A percentile compares a stretch with the other conserved stretches of the same genome.
phyloP scores from a whole-genome alignment of 2,113 vertebrate species.

The Myrmophylax atrothorax region DNA sequence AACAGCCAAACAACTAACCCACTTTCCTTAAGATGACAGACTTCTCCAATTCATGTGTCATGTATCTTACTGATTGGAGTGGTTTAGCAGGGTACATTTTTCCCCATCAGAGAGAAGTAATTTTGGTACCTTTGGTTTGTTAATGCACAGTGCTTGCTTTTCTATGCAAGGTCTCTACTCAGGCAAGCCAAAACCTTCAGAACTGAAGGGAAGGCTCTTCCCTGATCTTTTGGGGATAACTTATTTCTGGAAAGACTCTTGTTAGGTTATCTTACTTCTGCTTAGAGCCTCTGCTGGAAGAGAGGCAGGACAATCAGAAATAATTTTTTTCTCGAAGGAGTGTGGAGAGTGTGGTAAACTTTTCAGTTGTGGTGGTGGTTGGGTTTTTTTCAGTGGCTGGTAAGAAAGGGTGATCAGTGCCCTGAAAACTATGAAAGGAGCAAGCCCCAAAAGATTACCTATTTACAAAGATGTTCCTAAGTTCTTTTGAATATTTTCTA shows the following conservation, averaged over 20 bases:
- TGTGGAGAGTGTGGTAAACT: neutral
- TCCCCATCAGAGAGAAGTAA: neutral
- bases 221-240: neutral
- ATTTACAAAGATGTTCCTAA: neutral
- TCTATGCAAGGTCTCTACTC: neutral
- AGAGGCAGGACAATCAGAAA: neutral
- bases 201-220: neutral
- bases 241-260: neutral
- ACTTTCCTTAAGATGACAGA: neutral
- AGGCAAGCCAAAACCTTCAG: neutral
- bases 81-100: neutral
- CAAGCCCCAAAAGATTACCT: neutral
- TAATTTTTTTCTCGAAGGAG: neutral
- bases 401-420: neutral
- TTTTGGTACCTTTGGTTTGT: neutral
- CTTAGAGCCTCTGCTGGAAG: neutral
- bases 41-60: neutral
- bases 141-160: neutral
- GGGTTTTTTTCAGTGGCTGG: neutral
- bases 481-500: neutral
- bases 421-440: neutral
- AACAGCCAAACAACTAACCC: neutral
- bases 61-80: neutral
- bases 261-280: neutral
- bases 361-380: neutral